A percentile compares a stretch with the other conserved stretches of the same genome.
phyloP scores from a whole-genome alignment of 2,797 vertebrate genomes.

The Epinephelus coioides region DNA sequence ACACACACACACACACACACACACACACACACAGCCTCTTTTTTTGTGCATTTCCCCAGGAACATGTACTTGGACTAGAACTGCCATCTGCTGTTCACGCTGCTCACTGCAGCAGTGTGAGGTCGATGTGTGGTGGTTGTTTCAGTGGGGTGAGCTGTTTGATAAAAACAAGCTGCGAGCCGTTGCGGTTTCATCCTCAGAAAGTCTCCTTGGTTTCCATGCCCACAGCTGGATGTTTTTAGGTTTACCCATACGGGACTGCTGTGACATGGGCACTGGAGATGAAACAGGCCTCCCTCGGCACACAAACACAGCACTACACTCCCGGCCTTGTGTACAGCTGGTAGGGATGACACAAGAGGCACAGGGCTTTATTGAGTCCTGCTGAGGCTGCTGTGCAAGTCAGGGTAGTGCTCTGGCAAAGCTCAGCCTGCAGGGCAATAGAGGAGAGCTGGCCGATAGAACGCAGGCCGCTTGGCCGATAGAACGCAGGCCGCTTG shows the following conservation, averaged over 20 bases:
- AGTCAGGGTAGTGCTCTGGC: conserved; percentile 75
- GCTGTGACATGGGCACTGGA: conserved; percentile 80
- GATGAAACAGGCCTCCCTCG: conserved; percentile 81
- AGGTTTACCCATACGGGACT: conserved; percentile 63
- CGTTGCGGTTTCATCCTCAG: conserved; percentile 71
- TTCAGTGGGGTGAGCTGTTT: conserved; percentile 67
- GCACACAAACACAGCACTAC: conserved; percentile 78
- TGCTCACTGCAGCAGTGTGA: conserved; percentile 55
- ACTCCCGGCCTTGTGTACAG: conserved; percentile 79
- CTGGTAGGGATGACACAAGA: conserved; percentile 81
- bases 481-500: conserved; percentile 67
- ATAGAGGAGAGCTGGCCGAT: conserved; percentile 57
- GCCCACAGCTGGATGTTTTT: conserved; percentile 81
- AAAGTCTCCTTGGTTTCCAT: conserved; percentile 79
- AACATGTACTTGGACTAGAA: conserved; percentile 51
- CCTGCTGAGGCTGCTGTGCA: conserved; percentile 73
- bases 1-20: conserved; percentile 9
- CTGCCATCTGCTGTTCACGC: conserved; percentile 76
- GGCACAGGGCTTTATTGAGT: conserved; percentile 79
- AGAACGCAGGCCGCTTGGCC: conserved; percentile 71
- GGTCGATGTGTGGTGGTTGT: conserved; percentile 48
- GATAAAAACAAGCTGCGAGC: conserved; percentile 80
- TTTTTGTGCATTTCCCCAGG: neutral
- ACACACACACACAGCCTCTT: conserved; percentile 7
- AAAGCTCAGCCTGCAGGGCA: conserved; percentile 76